Base-by-base conservation (phyloP, 2,113 vertebrate genomes). In the Mixornis gularis region DNA sequence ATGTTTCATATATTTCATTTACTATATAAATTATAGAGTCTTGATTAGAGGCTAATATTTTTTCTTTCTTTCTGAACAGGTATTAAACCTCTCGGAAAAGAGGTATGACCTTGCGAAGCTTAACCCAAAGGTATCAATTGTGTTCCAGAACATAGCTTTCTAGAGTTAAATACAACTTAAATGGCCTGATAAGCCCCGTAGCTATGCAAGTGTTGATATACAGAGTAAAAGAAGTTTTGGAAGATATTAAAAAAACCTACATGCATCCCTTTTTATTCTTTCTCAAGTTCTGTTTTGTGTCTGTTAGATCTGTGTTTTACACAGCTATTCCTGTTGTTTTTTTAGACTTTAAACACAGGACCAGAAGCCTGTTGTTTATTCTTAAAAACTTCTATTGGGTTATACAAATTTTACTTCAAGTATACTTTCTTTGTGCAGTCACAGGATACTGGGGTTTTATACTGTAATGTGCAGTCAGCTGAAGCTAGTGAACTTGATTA, bases 21-120 rank as follows among this genome's bases (percentile, higher is more conserved):
- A 32, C 17, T 53, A 51, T 17, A 20, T 53, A 38, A 82, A 36
- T 53, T 32, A 32, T 6, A 13, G 44, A 56, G n/a, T 62, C 12
- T 77, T 74, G 27, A 66, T 77, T n/a, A n/a, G n/a, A n/a, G 26
- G 25, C 27, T 92, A 43, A 27, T 64, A 2, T 7, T 55, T 64
- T 62, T 83, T 43, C 29, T 87, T 63, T 73, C 81, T 81, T 94
- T 93, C 49, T 92, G 56, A 95, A 81, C 90, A 99, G 99, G 98
- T 99, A 36, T 97, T 99, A 93, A 99, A 99, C 94, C 98, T 99
- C 91, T 99, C 99, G 10, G 99, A 99, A 93, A 99, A 98, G 96
- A 98, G 98, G 76, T 98, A 98, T 18, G 99, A 99, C 59, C 98
- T 99, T 73, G 94, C 98, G 4, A 99, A 97, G 97, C 98, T 99